Conservation (phyloP, 2,113 vertebrate genomes). For the Meriones unguiculatus region DNA sequence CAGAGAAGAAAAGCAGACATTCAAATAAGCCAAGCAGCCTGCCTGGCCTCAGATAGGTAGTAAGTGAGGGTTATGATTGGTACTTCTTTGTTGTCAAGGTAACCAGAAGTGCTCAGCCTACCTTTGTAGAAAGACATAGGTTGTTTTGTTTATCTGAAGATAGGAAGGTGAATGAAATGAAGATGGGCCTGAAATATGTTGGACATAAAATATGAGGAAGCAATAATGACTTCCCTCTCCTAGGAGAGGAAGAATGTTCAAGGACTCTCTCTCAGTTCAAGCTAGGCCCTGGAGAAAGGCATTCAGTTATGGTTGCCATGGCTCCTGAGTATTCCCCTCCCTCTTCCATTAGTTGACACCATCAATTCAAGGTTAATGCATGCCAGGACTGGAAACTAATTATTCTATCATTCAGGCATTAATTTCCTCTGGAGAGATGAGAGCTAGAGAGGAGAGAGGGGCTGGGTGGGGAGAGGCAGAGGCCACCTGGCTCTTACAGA, state of each 20-base stretch:
- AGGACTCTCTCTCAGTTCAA: neutral
- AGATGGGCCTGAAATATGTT: neutral
- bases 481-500: neutral
- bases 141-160: neutral
- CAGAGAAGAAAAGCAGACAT: neutral
- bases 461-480: neutral
- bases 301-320: neutral
- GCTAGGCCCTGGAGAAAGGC: neutral
- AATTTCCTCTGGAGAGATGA: slow-evolving; percentile 56
- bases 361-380: slow-evolving; percentile 65
- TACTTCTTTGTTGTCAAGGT: neutral
- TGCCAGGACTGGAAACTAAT: slow-evolving; percentile 44
- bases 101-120: neutral
- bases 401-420: slow-evolving; percentile 54
- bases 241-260: neutral
- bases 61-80: neutral
- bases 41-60: neutral
- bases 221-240: neutral
- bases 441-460: neutral
- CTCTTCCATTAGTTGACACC: slow-evolving; percentile 65
- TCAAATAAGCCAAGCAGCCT: neutral
- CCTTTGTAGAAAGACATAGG: neutral
- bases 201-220: neutral
- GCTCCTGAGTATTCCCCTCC: neutral
- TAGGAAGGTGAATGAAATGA: slow-evolving; percentile 9